Percentiles rank a stretch among this genome's conserved stretches.
phyloP scores from a whole-genome alignment of 1,140 invertebrate genomes.

The Pachyrhynchus sulphureomaculatus region DNA sequence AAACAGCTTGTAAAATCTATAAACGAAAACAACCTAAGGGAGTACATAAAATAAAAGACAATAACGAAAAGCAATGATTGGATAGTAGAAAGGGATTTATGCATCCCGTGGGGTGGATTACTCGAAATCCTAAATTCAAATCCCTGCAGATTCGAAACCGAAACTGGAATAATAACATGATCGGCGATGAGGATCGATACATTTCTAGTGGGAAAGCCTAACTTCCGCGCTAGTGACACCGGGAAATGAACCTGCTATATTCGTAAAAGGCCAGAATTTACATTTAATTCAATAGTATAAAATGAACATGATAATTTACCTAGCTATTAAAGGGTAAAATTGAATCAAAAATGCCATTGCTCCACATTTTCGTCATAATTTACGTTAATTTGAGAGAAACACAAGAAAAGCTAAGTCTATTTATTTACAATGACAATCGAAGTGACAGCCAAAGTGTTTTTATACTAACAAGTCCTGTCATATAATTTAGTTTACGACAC shows the following conservation, averaged over 20 bases:
- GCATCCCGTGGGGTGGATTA: constrained; percentile 29
- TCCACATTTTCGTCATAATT: too few species aligned
- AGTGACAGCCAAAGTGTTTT: too few species aligned
- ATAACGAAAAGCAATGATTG: constrained; percentile 29
- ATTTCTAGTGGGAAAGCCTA: constrained; percentile 19
- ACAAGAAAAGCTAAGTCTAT: too few species aligned
- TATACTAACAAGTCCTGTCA: too few species aligned
- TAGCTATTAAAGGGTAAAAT: too few species aligned
- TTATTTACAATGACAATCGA: too few species aligned
- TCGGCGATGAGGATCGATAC: constrained; percentile 24
- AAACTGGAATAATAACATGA: constrained; percentile 34
- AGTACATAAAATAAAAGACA: constrained; percentile 10
- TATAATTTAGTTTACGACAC: too few species aligned
- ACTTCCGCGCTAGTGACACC: constrained; percentile 29
- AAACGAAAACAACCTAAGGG: constrained; percentile 9
- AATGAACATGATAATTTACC: background rate
- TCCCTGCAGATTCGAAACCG: constrained; percentile 26
- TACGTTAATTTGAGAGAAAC: too few species aligned
- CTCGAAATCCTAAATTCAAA: constrained; percentile 25
- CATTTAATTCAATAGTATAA: background rate
- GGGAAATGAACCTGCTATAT: constrained; percentile 14
- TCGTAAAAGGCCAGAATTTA: constrained; percentile 7
- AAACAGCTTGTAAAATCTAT: too few species aligned
- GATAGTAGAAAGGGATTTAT: constrained; percentile 27
- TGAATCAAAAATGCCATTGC: too few species aligned